Percentiles rank a stretch among this genome's conserved stretches.
phyloP scores from a whole-genome alignment of 2,888 invertebrate genomes.

The Meta bourneti region DNA sequence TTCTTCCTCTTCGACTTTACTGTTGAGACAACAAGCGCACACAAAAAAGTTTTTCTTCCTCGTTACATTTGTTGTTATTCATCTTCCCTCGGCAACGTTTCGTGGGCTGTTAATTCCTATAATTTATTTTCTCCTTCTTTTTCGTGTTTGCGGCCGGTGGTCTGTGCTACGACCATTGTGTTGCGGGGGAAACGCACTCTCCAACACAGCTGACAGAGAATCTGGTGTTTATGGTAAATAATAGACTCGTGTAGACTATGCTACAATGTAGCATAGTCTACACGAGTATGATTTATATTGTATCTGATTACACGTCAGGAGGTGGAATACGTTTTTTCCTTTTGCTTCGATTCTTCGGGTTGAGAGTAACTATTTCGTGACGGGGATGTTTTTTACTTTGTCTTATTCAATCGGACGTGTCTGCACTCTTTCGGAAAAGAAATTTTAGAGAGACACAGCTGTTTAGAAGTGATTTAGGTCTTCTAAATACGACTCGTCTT shows the following conservation, averaged over 20 bases:
- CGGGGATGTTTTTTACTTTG: too few relatives aligned
- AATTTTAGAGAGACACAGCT: too few relatives aligned
- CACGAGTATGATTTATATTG: conserved; percentile 35
- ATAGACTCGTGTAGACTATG: conserved; percentile 15
- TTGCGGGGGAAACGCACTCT: conserved; percentile 6
- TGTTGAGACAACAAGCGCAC: conserved; percentile 35
- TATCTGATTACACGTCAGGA: neutral
- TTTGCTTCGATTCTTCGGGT: too few relatives aligned
- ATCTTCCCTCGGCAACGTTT: conserved; percentile 26
- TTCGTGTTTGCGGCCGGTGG: neutral
- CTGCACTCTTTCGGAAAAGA: too few relatives aligned
- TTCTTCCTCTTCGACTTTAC: conserved; percentile 26
- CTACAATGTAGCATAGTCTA: conserved; percentile 23
- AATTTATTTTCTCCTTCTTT: conserved; percentile 35
- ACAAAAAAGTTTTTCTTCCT: conserved; percentile 30
- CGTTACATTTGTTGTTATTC: conserved; percentile 29
- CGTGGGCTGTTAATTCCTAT: conserved; percentile 32
- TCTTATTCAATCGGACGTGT: too few relatives aligned
- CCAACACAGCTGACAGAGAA: neutral
- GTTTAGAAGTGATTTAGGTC: too few relatives aligned
- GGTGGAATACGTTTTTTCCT: neutral
- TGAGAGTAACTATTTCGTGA: too few relatives aligned
- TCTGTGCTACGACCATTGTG: conserved; percentile 34
- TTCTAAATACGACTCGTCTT: too few relatives aligned
- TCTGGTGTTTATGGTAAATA: conserved; percentile 1